Evolutionary conservation across 2,888 invertebrate genomes (phyloP).

Genomic region (Clunio marinus): DNA sequence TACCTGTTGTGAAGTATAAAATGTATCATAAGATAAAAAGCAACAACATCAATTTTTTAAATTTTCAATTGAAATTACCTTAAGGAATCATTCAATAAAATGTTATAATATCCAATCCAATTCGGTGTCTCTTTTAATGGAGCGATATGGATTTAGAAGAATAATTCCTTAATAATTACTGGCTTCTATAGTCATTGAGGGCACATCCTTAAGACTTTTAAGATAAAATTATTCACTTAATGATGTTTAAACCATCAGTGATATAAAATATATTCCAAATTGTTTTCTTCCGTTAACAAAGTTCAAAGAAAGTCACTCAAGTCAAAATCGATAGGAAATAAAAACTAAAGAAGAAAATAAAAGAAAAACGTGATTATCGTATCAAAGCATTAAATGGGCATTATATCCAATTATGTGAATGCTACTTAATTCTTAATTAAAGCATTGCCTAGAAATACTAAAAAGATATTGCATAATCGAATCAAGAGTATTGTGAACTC

Average conservation of each 20-base stretch:
- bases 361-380: no score
- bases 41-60: not conserved
- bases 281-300: not conserved
- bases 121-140: not conserved
- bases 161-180: conserved; percentile 10
- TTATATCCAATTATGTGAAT: no score
- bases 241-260: not conserved
- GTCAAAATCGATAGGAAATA: conserved; percentile 36
- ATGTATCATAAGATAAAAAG: not conserved
- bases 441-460: no score
- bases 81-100: not conserved
- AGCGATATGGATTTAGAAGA: not conserved
- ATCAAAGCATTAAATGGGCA: no score
- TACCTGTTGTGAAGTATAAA: not conserved
- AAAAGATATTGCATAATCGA: no score
- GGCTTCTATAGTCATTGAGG: not conserved
- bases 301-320: conserved; percentile 31
- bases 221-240: not conserved
- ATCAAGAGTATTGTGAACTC: no score
- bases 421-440: no score
- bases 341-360: conserved; percentile 24
- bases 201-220: not conserved
- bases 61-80: not conserved
- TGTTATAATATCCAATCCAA: not conserved
- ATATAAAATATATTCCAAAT: not conserved